phyloP scores from a whole-genome alignment of 2,888 invertebrate species.

The Drosophila greeni region DNA sequence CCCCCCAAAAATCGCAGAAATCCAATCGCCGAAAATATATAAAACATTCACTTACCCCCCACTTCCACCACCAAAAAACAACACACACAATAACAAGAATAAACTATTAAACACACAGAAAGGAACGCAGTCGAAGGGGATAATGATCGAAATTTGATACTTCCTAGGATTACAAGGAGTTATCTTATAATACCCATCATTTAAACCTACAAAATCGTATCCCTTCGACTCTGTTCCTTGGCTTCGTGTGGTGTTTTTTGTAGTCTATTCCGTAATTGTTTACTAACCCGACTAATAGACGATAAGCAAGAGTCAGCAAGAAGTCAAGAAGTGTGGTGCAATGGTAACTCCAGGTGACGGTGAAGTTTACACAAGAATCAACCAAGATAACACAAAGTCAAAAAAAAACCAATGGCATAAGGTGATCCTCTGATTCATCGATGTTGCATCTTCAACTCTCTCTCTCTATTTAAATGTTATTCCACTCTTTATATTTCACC shows the following conservation, averaged over 20 bases:
- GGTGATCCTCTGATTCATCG: slow-evolving; percentile 28
- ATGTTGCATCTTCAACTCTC: slow-evolving; percentile 23
- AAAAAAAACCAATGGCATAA: slow-evolving; percentile 11
- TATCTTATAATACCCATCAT: no score
- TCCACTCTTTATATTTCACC: slow-evolving; percentile 14
- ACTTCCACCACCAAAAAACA: slow-evolving; percentile 29
- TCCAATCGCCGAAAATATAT: slow-evolving; percentile 50
- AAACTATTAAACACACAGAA: slow-evolving; percentile 20
- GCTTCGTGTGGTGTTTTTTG: slow-evolving; percentile 21
- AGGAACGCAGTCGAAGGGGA: slow-evolving; percentile 12
- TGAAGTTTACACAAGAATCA: slow-evolving; percentile 19
- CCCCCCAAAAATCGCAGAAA: slow-evolving; percentile 16
- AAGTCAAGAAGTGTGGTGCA: slow-evolving; percentile 31
- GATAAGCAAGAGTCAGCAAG: slow-evolving; percentile 18
- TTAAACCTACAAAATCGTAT: not conserved
- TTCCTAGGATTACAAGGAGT: no score
- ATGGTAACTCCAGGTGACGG: slow-evolving; percentile 33
- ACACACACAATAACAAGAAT: slow-evolving; percentile 32
- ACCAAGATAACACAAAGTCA: slow-evolving; percentile 14
- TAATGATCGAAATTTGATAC: no score
- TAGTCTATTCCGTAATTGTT: slow-evolving; percentile 51
- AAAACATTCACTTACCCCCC: slow-evolving; percentile 43
- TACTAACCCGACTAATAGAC: slow-evolving; percentile 66
- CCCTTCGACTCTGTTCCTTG: slow-evolving; percentile 9
- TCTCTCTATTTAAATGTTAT: slow-evolving; percentile 28